Percentiles rank a stretch among this genome's conserved stretches.
Evolutionary conservation across 2,113 vertebrate genomes (phyloP).

Genomic region (Eolophus roseicapilla): DNA sequence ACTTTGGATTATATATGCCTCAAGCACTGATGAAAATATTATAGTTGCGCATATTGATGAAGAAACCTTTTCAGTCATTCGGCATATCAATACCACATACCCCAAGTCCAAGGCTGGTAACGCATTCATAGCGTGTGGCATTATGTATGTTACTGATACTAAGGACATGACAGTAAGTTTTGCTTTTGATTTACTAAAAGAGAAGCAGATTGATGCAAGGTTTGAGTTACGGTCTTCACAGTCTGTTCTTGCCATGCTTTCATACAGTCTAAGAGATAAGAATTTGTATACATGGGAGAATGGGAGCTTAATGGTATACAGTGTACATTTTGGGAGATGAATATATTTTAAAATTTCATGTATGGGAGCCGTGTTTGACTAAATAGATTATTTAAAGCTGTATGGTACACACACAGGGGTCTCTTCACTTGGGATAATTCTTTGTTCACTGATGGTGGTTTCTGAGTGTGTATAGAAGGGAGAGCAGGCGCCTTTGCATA

Average conservation of each 20-base stretch:
- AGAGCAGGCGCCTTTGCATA: not conserved
- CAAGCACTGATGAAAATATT: slow-evolving; percentile 82
- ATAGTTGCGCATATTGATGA: slow-evolving; percentile 87
- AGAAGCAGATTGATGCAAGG: slow-evolving; percentile 82
- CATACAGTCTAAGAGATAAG: slow-evolving; percentile 85
- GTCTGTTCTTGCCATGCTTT: slow-evolving; percentile 90
- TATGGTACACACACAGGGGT: fast-evolving
- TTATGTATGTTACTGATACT: slow-evolving; percentile 91
- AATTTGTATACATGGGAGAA: slow-evolving; percentile 91
- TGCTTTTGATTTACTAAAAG: slow-evolving; percentile 88
- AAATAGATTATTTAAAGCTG: not conserved
- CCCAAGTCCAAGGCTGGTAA: slow-evolving; percentile 92
- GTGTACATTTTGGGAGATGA: slow-evolving; percentile 79
- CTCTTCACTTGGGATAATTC: not conserved
- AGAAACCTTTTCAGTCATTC: slow-evolving; percentile 80
- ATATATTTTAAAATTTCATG: not conserved
- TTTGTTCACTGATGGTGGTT: not conserved
- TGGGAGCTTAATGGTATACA: slow-evolving; percentile 81
- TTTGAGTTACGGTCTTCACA: slow-evolving; percentile 84
- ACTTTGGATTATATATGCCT: slow-evolving; percentile 93
- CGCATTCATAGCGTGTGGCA: slow-evolving; percentile 86
- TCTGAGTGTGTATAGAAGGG: not conserved
- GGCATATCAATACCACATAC: slow-evolving; percentile 87
- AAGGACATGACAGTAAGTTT: slow-evolving; percentile 86
- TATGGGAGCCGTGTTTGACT: not conserved